Conservation (phyloP, 2,888 invertebrate genomes). For the Sepiola atlantica region DNA sequence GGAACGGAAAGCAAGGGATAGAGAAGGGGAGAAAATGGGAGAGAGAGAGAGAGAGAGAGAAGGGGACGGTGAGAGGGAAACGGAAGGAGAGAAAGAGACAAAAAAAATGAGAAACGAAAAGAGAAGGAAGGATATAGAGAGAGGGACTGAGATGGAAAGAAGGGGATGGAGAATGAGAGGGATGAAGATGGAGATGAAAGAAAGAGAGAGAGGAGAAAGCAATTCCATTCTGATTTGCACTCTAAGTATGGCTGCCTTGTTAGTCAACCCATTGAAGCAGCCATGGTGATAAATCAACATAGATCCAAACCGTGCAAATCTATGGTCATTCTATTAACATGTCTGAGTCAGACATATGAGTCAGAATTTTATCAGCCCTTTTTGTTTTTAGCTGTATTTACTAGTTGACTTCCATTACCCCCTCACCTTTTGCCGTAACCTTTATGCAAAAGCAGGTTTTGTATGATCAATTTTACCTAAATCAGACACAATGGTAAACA, state of each 20-base stretch:
- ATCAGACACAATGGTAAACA: not conserved
- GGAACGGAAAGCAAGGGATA: too few relatives aligned
- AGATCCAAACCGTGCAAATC: not conserved
- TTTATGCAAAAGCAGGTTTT: slow-evolving; percentile 6
- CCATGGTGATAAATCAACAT: not conserved
- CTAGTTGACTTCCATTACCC: not conserved
- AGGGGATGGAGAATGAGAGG: not conserved
- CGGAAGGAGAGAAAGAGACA: not conserved
- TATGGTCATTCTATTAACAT: slow-evolving; percentile 16
- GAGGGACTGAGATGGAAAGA: not conserved
- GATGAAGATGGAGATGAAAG: not conserved
- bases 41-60: not conserved
- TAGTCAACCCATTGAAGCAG: not conserved
- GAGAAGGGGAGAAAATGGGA: too few relatives aligned
- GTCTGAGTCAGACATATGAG: slow-evolving; percentile 14
- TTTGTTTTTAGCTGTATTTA: not conserved
- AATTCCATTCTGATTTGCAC: not conserved
- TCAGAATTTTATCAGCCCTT: not conserved
- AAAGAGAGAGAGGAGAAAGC: not conserved
- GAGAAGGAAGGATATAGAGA: too few relatives aligned
- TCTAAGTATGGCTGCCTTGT: slow-evolving; percentile 5
- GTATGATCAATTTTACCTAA: not conserved
- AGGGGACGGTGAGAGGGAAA: not conserved
- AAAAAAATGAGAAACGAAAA: not conserved
- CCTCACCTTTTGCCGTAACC: not conserved